phyloP scores from a whole-genome alignment of 2,113 vertebrate genomes.

The Rutilus rutilus region DNA sequence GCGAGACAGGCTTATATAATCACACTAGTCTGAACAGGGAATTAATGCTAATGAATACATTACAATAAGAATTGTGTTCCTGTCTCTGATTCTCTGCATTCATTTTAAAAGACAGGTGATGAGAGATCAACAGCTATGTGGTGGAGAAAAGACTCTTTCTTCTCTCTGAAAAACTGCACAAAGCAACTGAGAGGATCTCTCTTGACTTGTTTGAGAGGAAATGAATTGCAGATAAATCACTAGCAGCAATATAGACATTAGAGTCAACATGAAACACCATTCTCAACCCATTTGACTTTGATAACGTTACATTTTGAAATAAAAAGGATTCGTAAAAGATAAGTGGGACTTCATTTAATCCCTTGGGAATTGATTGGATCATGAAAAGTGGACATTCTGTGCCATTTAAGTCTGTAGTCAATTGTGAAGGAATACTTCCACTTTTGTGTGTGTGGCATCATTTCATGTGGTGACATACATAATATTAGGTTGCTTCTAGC shows the following conservation, averaged over 20 bases:
- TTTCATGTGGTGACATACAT: too few relatives aligned
- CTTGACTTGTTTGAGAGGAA: slow-evolving; percentile 45
- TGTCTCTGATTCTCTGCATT: slow-evolving; percentile 66
- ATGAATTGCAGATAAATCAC: background rate
- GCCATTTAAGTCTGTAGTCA: background rate
- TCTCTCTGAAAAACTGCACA: slow-evolving; percentile 66
- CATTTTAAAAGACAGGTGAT: slow-evolving; percentile 70
- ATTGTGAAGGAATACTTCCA: slow-evolving; percentile 2
- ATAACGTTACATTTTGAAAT: background rate
- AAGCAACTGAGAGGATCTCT: slow-evolving; percentile 66
- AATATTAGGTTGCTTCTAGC: background rate
- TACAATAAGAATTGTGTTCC: slow-evolving; percentile 57
- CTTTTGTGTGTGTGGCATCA: background rate
- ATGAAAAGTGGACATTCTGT: background rate
- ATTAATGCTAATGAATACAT: slow-evolving; percentile 77
- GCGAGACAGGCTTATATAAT: slow-evolving; percentile 72
- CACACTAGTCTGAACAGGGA: slow-evolving; percentile 70
- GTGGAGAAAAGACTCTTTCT: slow-evolving; percentile 64
- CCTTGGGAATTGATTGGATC: background rate
- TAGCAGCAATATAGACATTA: background rate
- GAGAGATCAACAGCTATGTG: slow-evolving; percentile 68
- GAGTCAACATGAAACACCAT: background rate
- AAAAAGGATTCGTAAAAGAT: background rate
- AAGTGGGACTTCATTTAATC: background rate
- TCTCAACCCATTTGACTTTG: background rate